Conservation (phyloP, 1,140 invertebrate species). For the Bombus vancouverensis region DNA sequence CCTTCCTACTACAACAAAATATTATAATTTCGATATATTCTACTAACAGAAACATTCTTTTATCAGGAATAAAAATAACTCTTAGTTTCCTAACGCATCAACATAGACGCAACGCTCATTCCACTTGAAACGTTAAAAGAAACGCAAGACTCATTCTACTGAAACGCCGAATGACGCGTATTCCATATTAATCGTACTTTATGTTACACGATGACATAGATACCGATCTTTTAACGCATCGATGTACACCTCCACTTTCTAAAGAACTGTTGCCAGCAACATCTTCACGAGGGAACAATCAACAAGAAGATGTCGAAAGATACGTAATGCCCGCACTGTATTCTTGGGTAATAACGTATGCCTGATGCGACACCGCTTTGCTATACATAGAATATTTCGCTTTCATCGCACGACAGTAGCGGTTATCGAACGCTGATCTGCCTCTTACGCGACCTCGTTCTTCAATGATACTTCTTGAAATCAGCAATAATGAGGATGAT, state of each 20-base stretch:
- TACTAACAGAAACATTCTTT: too few relatives aligned
- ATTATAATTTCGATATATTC: too few relatives aligned
- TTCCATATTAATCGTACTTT: not conserved
- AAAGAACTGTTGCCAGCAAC: slow-evolving; percentile 52
- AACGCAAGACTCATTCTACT: too few relatives aligned
- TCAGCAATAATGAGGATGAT: slow-evolving; percentile 53
- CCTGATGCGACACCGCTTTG: slow-evolving; percentile 28
- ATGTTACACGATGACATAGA: slow-evolving; percentile 52
- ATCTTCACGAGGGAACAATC: slow-evolving; percentile 63
- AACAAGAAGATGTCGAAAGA: slow-evolving; percentile 57
- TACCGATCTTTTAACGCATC: slow-evolving; percentile 48
- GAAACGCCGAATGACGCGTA: not conserved
- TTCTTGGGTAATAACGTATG: slow-evolving; percentile 58
- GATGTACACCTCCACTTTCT: slow-evolving; percentile 52
- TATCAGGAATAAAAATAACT: too few relatives aligned
- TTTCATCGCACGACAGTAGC: not conserved
- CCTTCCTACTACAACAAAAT: too few relatives aligned
- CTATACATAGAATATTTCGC: not conserved
- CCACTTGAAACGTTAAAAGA: too few relatives aligned
- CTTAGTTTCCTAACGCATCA: too few relatives aligned
- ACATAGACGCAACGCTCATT: too few relatives aligned
- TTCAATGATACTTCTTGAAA: slow-evolving; percentile 67
- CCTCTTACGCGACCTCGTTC: slow-evolving; percentile 64
- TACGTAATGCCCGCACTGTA: slow-evolving; percentile 38
- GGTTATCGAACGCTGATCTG: slow-evolving; percentile 64